Evolutionary conservation across 1,140 invertebrate species (phyloP).

Genomic region (Lepidurus apus): DNA sequence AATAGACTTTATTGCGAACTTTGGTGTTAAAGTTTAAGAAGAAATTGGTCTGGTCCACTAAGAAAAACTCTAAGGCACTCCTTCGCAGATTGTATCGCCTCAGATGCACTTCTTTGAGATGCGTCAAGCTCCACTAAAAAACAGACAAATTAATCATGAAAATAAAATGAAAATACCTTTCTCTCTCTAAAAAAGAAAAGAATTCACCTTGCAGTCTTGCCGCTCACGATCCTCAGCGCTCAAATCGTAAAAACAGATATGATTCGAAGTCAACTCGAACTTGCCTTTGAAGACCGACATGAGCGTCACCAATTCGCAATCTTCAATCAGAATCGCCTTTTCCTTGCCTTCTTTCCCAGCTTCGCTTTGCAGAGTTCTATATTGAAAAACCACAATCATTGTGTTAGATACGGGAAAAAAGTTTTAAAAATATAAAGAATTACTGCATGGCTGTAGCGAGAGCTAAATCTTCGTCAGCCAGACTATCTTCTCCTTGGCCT

Average conservation of each 20-base stretch:
- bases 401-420: background rate
- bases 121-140: conserved; percentile 50
- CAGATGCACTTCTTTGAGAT: conserved; percentile 58
- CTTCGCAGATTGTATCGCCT: conserved; percentile 58
- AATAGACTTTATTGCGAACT: conserved; percentile 60
- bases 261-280: conserved; percentile 58
- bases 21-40: conserved; percentile 62
- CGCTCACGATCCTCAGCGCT: conserved; percentile 54
- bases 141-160: conserved; percentile 37
- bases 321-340: conserved; percentile 55
- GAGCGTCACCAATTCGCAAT: conserved; percentile 59
- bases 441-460: conserved; percentile 35
- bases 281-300: conserved; percentile 58
- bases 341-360: conserved; percentile 45
- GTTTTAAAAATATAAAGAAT: background rate
- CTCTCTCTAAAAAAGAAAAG: background rate
- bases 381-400: background rate
- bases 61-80: conserved; percentile 60
- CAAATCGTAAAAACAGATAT: conserved; percentile 58
- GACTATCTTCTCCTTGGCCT: conserved; percentile 32
- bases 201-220: conserved; percentile 47
- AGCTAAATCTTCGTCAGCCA: conserved; percentile 36
- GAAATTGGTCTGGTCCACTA: conserved; percentile 61
- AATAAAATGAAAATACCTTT: conserved; percentile 27
- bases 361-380: conserved; percentile 32